Conservation (phyloP, 1,140 invertebrate genomes). For the Drosophila melanica region DNA sequence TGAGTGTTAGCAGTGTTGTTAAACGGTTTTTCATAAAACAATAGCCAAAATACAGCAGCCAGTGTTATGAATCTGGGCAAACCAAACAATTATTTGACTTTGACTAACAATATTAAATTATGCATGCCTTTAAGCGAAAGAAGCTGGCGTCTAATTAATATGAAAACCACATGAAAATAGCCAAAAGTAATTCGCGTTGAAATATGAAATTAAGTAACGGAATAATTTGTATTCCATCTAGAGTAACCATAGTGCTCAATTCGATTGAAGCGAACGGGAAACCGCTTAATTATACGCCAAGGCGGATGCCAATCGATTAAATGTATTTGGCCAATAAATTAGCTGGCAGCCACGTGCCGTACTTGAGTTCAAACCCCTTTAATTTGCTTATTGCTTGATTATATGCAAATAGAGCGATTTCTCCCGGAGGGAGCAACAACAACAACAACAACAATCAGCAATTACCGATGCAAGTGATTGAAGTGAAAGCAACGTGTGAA, state of each 20-base stretch:
- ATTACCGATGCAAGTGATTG: slow-evolving; percentile 71
- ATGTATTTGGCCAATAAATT: slow-evolving; percentile 69
- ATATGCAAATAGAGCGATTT: slow-evolving; percentile 51
- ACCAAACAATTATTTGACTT: no score
- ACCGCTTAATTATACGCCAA: slow-evolving; percentile 14
- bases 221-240: background rate
- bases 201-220: background rate
- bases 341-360: slow-evolving; percentile 35
- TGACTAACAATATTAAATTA: no score
- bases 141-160: background rate
- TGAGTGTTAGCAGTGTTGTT: no score
- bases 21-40: no score
- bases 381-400: slow-evolving; percentile 43
- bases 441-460: slow-evolving; percentile 23
- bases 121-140: no score
- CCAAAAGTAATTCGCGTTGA: background rate
- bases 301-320: slow-evolving; percentile 23
- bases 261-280: background rate
- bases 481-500: slow-evolving; percentile 45
- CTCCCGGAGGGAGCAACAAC: slow-evolving; percentile 26
- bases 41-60: no score
- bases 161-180: background rate
- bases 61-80: no score
- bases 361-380: slow-evolving; percentile 23
- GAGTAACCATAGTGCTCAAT: background rate